Conservation (phyloP, 2,113 vertebrate genomes). For the Chaetorhynchus papuensis region DNA sequence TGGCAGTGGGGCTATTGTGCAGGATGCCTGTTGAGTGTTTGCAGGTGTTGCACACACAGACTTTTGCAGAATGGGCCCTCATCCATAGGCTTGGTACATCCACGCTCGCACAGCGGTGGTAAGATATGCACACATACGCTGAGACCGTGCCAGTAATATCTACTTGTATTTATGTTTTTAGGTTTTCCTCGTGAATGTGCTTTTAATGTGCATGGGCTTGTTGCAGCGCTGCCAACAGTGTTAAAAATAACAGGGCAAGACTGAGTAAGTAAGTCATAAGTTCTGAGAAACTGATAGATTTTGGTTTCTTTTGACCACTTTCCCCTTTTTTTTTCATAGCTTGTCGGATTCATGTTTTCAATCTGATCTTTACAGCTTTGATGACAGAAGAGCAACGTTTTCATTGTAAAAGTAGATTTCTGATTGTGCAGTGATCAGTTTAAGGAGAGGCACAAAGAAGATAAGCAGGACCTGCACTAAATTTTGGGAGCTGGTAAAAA, state of each 20-base stretch:
- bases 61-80: neutral
- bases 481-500: neutral
- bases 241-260: conserved; percentile 10
- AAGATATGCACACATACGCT: neutral
- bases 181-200: neutral
- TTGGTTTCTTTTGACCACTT: neutral
- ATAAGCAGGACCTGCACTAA: neutral
- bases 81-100: neutral
- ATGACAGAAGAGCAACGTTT: neutral
- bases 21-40: neutral
- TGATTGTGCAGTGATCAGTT: neutral
- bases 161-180: neutral
- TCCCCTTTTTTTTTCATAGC: neutral
- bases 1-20: neutral
- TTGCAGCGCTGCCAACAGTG: neutral
- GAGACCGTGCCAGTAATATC: neutral
- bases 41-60: neutral
- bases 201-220: neutral
- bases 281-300: neutral
- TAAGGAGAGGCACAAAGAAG: neutral
- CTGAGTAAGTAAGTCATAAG: neutral
- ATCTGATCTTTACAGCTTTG: neutral
- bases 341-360: neutral
- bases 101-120: neutral
- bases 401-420: neutral